Conservation (phyloP, 2,113 vertebrate genomes). For the Genyomyrus donnyi region DNA sequence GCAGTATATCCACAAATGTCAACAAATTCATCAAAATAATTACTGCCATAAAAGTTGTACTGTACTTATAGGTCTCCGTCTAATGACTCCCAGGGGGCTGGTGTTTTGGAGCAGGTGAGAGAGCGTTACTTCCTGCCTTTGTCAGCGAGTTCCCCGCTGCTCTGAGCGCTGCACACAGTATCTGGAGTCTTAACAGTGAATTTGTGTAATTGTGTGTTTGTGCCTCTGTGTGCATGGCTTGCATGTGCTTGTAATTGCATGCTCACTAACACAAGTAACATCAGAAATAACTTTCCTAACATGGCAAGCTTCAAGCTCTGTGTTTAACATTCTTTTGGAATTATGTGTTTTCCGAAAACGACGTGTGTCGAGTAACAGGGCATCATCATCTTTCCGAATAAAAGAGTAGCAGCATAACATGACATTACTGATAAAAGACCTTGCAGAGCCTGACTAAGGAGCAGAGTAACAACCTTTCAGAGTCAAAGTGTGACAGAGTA, state of each 20-base stretch:
- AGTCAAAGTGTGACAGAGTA: not conserved
- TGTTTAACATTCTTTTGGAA: not conserved
- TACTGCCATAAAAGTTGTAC: not conserved
- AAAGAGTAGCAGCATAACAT: not conserved
- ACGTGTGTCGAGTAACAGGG: not conserved
- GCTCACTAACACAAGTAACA: not conserved
- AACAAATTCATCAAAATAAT: constrained; percentile 21
- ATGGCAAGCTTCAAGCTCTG: not conserved
- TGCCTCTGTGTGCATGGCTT: not conserved
- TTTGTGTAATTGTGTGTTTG: not conserved
- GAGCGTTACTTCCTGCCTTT: not conserved
- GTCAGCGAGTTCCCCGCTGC: not conserved
- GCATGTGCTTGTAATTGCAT: not conserved
- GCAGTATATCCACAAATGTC: constrained; percentile 31
- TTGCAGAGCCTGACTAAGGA: not conserved
- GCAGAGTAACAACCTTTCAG: not conserved
- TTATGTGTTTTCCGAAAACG: not conserved
- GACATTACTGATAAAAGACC: not conserved
- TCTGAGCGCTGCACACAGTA: not conserved
- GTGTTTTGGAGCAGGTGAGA: not conserved
- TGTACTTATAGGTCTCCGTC: not conserved
- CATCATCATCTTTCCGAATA: not conserved
- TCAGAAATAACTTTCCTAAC: not conserved
- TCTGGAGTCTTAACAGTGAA: not conserved
- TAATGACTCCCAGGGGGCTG: not conserved